phyloP scores from a whole-genome alignment of 2,113 vertebrate species.

The Pelvicachromis taeniatus region DNA sequence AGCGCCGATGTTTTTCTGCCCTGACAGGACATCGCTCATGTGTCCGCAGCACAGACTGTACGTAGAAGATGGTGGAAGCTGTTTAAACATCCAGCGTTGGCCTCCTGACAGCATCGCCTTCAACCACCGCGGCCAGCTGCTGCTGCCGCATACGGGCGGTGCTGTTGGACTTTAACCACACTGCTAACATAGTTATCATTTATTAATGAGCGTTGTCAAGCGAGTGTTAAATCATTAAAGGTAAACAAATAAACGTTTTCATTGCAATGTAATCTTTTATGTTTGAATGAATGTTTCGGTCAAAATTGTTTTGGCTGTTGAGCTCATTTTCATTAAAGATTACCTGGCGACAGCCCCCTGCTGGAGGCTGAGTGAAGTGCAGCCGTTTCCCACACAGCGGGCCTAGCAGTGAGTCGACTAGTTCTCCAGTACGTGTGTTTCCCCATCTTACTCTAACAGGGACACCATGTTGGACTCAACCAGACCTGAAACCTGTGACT shows the following conservation, averaged over 20 bases:
- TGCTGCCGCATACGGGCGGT: too few species aligned
- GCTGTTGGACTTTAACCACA: too few species aligned
- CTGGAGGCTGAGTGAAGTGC: background rate
- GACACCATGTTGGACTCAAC: background rate
- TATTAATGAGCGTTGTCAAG: too few species aligned
- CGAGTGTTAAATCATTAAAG: background rate
- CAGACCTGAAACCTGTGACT: background rate
- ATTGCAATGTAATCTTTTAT: background rate
- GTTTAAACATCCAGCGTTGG: background rate
- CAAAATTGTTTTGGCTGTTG: background rate
- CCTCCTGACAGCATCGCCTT: too few species aligned
- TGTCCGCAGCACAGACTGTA: background rate
- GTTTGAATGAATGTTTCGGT: background rate
- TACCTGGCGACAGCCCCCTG: background rate
- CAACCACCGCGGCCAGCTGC: too few species aligned
- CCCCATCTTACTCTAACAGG: background rate
- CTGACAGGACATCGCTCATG: rapidly evolving
- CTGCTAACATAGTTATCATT: too few species aligned
- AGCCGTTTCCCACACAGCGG: background rate
- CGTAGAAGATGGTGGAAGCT: background rate
- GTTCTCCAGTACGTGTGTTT: background rate
- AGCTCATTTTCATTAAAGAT: background rate
- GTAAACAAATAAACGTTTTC: background rate
- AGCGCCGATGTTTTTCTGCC: background rate
- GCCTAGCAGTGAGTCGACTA: background rate